Conservation (phyloP, 2,113 vertebrate species). For the Hyla sarda region DNA sequence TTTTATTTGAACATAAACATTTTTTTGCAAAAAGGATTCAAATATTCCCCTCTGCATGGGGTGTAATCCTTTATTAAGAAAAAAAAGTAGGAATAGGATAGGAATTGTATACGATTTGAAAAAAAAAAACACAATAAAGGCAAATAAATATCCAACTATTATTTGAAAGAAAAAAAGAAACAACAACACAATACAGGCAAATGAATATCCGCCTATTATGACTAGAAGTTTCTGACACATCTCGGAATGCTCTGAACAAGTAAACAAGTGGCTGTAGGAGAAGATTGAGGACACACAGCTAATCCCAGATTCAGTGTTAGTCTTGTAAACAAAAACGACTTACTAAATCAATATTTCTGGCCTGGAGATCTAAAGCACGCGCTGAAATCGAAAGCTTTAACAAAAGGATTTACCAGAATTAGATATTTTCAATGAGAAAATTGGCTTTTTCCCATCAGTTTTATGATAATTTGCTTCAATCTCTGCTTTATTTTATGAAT, state of each 20-base stretch:
- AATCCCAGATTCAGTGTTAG: constrained; percentile 47
- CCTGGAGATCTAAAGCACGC: constrained; percentile 42
- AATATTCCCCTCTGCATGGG: not conserved
- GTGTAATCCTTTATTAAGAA: not conserved
- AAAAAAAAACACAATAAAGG: not conserved
- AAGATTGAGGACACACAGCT: constrained; percentile 44
- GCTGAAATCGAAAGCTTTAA: constrained; percentile 25
- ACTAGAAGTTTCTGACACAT: not conserved
- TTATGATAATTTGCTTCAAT: constrained; percentile 7
- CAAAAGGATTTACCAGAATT: constrained; percentile 22
- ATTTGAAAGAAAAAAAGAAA: too few relatives aligned
- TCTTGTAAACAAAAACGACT: constrained; percentile 44
- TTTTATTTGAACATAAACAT: not conserved
- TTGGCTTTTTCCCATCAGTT: not conserved
- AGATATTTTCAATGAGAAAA: constrained; percentile 23
- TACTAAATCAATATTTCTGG: constrained; percentile 57
- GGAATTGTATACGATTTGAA: not conserved
- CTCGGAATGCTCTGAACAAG: not conserved
- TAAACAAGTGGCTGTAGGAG: constrained; percentile 4
- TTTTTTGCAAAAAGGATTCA: not conserved
- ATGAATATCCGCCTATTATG: not conserved
- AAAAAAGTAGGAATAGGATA: not conserved
- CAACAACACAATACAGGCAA: too few relatives aligned
- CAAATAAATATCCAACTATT: too few relatives aligned
- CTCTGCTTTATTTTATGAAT: not conserved